Evolutionary conservation across 2,113 vertebrate genomes (phyloP), one percentile per base, ranked within the genome.

Genomic region (Hucho hucho): DNA sequence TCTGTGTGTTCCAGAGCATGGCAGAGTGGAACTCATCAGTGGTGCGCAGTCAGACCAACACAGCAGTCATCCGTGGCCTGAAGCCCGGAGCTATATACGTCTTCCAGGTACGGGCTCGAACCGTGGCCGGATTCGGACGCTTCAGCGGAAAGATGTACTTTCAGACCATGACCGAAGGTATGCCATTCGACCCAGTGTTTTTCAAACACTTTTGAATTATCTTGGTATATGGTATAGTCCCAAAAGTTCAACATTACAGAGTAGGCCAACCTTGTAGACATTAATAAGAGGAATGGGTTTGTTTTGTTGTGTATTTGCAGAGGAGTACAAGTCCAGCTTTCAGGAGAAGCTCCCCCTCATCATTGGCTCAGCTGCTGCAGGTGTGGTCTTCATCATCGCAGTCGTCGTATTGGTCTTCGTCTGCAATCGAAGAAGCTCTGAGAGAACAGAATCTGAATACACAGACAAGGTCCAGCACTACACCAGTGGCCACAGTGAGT

Each of bases 131-230:
- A 0, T 99, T 98, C 3, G 97, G 97, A 85, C 95, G 96, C 70
- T 96, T 96, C 78, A 98, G 96, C 0, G 97, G 97, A 18, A 99
- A 98, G 90, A 98, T 99, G 97, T 98, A 98, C 81, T 99, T 98
- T 91, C 97, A 98, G 88, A 98, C 97, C 78, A 98, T 99, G 96
- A 98, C 96, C 1, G 96, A 96, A 94, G 97, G 97, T 98, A 86
- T 85, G 89, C 22, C 61, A 74, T 43, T 26, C 5, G 25, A 26
- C 3, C 2, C 6, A 43, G 37, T 43, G 9, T 43, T 43, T 43
- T 43, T 43, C 37, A 43, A 43, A 43, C 37, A 43, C 37, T 43
- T 43, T 43, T 43, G 37, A 43, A 12, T 43, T 43, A 43, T 11
- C 9, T 43, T 43, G 9, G 9, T 71, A 18, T 72, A 18, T 53